phyloP scores from a whole-genome alignment of 2,888 invertebrate species.

The Cosmorhoe ocellata region DNA sequence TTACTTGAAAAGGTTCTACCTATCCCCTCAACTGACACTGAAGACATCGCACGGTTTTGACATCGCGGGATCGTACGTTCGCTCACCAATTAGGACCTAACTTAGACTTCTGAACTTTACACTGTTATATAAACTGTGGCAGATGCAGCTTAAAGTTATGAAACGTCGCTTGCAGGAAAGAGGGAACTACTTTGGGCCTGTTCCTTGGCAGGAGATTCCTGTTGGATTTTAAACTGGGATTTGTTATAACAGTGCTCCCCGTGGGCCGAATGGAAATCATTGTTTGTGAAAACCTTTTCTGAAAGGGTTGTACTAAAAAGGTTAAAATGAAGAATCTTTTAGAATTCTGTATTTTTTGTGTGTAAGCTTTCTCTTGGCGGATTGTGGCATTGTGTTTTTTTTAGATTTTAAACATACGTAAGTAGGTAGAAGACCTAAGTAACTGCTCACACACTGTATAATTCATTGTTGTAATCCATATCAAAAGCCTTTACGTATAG shows the following conservation, averaged over 20 bases:
- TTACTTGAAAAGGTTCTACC: no score
- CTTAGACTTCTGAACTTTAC: no score
- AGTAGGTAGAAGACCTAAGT: no score
- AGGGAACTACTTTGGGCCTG: constrained; percentile 8
- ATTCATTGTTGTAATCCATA: no score
- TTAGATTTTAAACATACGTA: no score
- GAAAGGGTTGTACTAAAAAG: constrained; percentile 5
- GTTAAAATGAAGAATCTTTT: constrained; percentile 11
- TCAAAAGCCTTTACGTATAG: no score
- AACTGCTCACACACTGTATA: no score
- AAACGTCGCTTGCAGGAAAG: constrained; percentile 18
- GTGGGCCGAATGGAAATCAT: constrained; percentile 2
- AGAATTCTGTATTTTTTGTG: constrained; percentile 1
- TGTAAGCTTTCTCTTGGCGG: background rate
- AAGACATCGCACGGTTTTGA: no score
- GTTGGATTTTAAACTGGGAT: constrained; percentile 2
- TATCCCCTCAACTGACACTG: no score
- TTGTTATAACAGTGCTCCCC: background rate
- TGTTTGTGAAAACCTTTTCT: constrained; percentile 10
- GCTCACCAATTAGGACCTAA: no score
- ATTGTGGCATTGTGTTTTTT: background rate
- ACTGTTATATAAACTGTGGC: background rate
- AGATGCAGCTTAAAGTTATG: constrained; percentile 17
- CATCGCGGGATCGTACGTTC: no score
- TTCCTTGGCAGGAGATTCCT: background rate